phyloP scores from a whole-genome alignment of 1,140 invertebrate species.

The Musca domestica region DNA sequence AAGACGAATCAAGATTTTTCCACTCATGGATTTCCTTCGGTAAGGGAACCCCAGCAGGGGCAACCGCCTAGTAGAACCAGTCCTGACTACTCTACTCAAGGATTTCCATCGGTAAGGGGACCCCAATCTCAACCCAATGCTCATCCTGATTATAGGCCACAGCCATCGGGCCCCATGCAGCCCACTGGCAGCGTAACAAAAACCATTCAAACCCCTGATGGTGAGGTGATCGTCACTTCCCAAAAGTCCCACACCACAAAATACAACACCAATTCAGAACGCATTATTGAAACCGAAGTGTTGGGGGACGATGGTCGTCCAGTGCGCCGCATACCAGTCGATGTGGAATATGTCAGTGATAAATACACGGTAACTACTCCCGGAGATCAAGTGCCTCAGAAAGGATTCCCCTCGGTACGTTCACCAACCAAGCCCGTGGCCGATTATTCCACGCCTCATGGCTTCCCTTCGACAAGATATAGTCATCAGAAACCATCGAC shows the following conservation, averaged over 20 bases:
- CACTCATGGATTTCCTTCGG: constrained; percentile 28
- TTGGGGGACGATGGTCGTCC: not conserved
- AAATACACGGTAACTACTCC: constrained; percentile 10
- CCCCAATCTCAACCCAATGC: not conserved
- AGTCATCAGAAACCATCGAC: not conserved
- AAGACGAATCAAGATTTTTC: constrained; percentile 16
- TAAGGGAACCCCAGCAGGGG: constrained; percentile 27
- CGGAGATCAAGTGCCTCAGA: not conserved
- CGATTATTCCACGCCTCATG: not conserved
- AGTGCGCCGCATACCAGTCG: not conserved
- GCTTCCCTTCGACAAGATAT: not conserved
- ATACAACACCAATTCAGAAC: not conserved
- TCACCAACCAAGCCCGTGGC: constrained; percentile 25
- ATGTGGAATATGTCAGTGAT: not conserved
- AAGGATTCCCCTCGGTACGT: constrained; percentile 25
- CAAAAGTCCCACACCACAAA: constrained; percentile 1
- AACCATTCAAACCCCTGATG: not conserved
- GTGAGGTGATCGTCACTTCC: not conserved
- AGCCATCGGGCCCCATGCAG: not conserved
- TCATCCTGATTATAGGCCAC: too few relatives aligned
- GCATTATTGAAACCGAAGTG: constrained; percentile 3
- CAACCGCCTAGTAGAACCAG: constrained; percentile 32
- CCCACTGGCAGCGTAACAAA: not conserved
- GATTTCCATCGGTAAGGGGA: constrained; percentile 22
- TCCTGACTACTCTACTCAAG: constrained; percentile 31